These are phyloP conservation scores for Astyanax mexicanus DNA, from an alignment of 2,797 vertebrate genomes.

Conservation along the genomic window DNA sequence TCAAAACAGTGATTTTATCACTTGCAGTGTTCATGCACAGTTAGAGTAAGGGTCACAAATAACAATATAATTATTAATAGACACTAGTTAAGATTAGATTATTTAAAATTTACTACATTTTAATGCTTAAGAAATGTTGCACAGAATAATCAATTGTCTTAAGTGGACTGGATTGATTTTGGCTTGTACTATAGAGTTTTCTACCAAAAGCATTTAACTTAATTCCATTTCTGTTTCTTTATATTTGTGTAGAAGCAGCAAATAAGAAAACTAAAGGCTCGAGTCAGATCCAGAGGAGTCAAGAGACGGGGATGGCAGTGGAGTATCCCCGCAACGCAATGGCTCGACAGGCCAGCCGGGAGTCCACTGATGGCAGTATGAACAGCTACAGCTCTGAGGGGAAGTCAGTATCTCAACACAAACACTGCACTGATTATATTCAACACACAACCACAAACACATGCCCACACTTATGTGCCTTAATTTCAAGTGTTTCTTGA, in stretches of 20 bases:
- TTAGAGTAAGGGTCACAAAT: no score
- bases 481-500: background rate
- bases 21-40: no score
- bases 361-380: constrained; percentile 97
- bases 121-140: no score
- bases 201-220: no score
- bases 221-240: background rate
- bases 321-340: constrained; percentile 90
- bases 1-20: no score
- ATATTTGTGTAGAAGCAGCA: constrained; percentile 77
- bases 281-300: constrained; percentile 96
- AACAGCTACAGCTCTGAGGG: constrained; percentile 99
- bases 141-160: no score
- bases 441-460: background rate
- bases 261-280: constrained; percentile 86
- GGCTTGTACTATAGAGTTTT: no score
- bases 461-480: background rate
- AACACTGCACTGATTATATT: no score
- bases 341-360: constrained; percentile 94
- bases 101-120: no score
- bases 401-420: constrained; percentile 85
- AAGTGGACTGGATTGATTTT: no score
- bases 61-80: no score
- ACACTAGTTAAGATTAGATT: no score
- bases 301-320: constrained; percentile 97